Evolutionary conservation across 2,888 invertebrate genomes (phyloP).

Genomic region (Xestoiulus laeticollis): DNA sequence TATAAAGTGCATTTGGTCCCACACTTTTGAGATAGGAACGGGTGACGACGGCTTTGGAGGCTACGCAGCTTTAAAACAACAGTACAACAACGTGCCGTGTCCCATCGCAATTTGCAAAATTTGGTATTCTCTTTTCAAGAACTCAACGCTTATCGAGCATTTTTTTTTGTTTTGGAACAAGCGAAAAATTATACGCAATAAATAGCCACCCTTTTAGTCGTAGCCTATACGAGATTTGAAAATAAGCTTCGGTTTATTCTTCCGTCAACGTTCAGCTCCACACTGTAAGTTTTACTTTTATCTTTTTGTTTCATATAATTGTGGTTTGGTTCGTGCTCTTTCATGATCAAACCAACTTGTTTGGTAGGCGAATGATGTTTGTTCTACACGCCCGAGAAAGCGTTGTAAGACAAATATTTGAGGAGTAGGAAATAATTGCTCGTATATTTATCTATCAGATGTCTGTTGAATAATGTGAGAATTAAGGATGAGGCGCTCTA

Average conservation of each 20-base stretch:
- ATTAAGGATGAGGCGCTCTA: too few species aligned
- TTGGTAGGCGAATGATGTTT: too few species aligned
- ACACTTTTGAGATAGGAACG: slow-evolving; percentile 28
- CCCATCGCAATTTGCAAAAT: neutral
- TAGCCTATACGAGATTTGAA: neutral
- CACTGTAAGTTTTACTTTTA: neutral
- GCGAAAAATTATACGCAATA: neutral
- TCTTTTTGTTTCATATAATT: too few species aligned
- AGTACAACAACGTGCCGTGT: neutral
- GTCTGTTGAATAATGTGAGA: too few species aligned
- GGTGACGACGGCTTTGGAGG: slow-evolving; percentile 6
- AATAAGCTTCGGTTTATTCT: neutral
- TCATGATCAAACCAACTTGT: too few species aligned
- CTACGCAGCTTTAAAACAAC: neutral
- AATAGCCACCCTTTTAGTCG: neutral
- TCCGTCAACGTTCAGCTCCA: neutral
- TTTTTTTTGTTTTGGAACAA: neutral
- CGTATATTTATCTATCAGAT: too few species aligned
- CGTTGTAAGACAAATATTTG: too few species aligned
- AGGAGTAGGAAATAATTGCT: too few species aligned
- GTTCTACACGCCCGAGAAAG: too few species aligned
- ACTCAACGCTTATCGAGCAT: neutral
- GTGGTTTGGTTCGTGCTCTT: too few species aligned
- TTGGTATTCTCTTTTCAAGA: neutral
- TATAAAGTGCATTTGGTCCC: neutral